phyloP scores from a whole-genome alignment of 2,113 vertebrate genomes.

The Archocentrus centrarchus region DNA sequence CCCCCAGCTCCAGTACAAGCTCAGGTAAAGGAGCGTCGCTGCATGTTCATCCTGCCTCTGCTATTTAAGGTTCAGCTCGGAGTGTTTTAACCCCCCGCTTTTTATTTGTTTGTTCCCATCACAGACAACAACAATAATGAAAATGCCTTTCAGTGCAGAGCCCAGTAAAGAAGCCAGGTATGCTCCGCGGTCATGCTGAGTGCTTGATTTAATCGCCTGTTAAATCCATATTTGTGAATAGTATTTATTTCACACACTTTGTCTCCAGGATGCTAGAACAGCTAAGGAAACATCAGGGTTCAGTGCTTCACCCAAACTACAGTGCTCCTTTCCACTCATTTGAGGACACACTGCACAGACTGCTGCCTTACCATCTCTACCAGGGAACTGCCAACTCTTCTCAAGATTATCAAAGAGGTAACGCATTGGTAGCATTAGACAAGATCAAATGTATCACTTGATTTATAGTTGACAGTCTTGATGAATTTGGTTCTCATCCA shows the following conservation, averaged over 20 bases:
- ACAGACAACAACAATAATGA: conserved; percentile 82
- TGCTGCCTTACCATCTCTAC: conserved; percentile 96
- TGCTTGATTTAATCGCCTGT: background rate
- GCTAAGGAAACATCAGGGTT: conserved; percentile 92
- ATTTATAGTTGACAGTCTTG: background rate
- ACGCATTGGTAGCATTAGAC: background rate
- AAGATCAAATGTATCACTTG: background rate
- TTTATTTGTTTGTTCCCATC: conserved; percentile 26
- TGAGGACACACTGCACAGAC: conserved; percentile 87
- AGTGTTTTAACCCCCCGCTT: background rate
- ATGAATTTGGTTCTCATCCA: background rate
- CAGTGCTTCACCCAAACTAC: conserved; percentile 92
- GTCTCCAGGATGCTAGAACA: conserved; percentile 90
- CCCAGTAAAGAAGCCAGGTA: conserved; percentile 95
- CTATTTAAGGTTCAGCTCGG: background rate
- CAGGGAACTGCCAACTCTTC: conserved; percentile 89
- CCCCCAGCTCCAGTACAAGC: conserved; percentile 64
- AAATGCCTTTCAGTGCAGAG: conserved; percentile 86
- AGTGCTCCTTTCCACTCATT: conserved; percentile 88
- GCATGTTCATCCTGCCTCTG: background rate
- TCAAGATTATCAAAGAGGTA: conserved; percentile 87
- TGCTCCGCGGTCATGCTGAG: conserved; percentile 26
- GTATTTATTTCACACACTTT: background rate
- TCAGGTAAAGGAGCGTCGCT: conserved; percentile 64
- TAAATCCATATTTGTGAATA: background rate